Percentiles rank a stretch among this genome's conserved stretches.
Evolutionary conservation across 2,113 vertebrate genomes (phyloP).

Genomic region (Passer montanus): DNA sequence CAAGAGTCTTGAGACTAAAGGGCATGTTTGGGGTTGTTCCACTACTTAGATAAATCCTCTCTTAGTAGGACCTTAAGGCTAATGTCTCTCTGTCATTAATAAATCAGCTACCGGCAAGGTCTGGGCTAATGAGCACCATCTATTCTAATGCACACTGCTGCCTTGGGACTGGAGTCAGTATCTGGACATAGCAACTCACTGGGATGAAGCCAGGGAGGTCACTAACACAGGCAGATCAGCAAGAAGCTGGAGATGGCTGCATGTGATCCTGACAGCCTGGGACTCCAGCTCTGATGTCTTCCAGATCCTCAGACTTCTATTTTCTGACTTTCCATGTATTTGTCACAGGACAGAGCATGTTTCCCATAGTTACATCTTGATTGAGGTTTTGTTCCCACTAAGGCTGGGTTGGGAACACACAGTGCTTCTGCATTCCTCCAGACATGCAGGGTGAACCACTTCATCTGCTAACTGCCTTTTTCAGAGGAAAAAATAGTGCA

Average conservation of each 20-base stretch:
- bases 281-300: neutral
- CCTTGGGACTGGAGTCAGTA: neutral
- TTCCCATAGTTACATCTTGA: neutral
- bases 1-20: neutral
- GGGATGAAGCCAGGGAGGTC: constrained; percentile 2
- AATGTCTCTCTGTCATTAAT: neutral
- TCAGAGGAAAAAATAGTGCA: neutral
- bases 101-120: neutral
- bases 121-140: neutral
- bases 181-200: neutral
- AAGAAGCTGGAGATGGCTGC: neutral
- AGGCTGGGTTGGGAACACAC: neutral
- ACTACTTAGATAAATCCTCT: neutral
- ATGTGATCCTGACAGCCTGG: neutral
- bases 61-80: neutral
- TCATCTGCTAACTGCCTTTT: neutral
- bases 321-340: neutral
- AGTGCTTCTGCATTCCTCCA: neutral
- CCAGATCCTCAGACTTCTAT: constrained; percentile 5
- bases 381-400: neutral
- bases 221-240: neutral
- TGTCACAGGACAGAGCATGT: neutral
- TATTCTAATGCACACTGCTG: neutral
- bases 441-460: neutral
- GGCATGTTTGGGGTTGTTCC: neutral